Evolutionary conservation across 2,888 invertebrate genomes (phyloP).

Genomic region (Aplocera efformata): DNA sequence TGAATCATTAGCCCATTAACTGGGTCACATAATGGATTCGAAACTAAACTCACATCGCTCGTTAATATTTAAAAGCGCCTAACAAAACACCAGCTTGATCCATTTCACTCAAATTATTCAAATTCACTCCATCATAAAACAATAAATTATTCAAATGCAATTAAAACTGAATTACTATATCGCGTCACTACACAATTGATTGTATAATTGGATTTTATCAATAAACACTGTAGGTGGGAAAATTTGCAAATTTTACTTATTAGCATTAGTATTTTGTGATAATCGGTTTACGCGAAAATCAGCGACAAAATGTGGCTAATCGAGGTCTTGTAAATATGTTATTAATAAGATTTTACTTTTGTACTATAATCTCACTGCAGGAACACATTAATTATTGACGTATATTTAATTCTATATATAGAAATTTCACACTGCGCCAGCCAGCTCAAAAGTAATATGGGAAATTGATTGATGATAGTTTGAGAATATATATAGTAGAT

Average conservation of each 20-base stretch:
- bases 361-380: no score
- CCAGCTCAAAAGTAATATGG: no score
- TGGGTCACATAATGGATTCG: slow-evolving; percentile 5
- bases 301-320: neutral
- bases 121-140: slow-evolving; percentile 16
- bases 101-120: slow-evolving; percentile 15
- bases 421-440: no score
- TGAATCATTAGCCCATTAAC: neutral
- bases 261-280: slow-evolving; percentile 11
- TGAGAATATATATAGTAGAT: no score
- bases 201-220: slow-evolving; percentile 37
- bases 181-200: slow-evolving; percentile 27
- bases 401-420: no score
- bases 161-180: slow-evolving; percentile 32
- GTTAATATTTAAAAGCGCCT: slow-evolving; percentile 2
- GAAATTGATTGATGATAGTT: no score
- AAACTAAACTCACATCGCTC: neutral
- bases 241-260: slow-evolving; percentile 20
- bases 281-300: slow-evolving; percentile 1
- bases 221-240: slow-evolving; percentile 28
- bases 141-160: slow-evolving; percentile 29
- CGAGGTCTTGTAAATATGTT: no score
- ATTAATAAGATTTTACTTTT: no score
- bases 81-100: neutral
- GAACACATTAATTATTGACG: no score